Conservation (phyloP, 2,888 invertebrate species). For the Leptinotarsa juncta region DNA sequence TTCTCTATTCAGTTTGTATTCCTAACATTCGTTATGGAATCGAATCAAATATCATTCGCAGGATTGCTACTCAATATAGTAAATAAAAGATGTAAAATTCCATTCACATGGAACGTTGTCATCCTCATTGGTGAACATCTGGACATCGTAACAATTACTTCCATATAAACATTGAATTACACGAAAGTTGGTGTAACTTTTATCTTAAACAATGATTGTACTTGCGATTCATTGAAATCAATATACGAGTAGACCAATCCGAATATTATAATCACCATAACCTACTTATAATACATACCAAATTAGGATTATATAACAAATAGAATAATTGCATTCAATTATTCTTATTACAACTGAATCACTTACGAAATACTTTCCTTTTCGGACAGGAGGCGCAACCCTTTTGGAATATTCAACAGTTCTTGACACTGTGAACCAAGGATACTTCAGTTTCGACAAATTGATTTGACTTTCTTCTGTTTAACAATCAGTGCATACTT, state of each 20-base stretch:
- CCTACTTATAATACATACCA: background rate
- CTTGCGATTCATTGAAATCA: too few species aligned
- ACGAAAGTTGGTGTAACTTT: too few species aligned
- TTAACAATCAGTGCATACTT: slow-evolving; percentile 3
- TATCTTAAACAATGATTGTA: too few species aligned
- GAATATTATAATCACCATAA: background rate
- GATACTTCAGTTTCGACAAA: slow-evolving; percentile 11
- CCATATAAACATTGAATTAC: too few species aligned
- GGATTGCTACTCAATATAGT: too few species aligned
- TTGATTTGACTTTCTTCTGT: slow-evolving; percentile 7
- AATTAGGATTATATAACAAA: slow-evolving; percentile 26
- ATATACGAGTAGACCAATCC: background rate
- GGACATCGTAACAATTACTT: too few species aligned
- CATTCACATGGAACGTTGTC: too few species aligned
- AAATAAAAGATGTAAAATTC: too few species aligned
- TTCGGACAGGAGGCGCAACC: slow-evolving; percentile 37
- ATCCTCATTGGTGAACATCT: too few species aligned
- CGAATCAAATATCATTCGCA: too few species aligned
- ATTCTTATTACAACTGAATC: slow-evolving; percentile 32
- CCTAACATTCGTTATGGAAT: too few species aligned
- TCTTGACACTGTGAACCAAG: slow-evolving; percentile 20
- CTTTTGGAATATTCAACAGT: slow-evolving; percentile 39
- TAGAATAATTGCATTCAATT: slow-evolving; percentile 29
- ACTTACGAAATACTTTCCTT: slow-evolving; percentile 39
- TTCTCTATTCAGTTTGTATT: too few species aligned